phyloP scores from a whole-genome alignment of 2,888 invertebrate genomes.

The Creontiades dilutus region DNA sequence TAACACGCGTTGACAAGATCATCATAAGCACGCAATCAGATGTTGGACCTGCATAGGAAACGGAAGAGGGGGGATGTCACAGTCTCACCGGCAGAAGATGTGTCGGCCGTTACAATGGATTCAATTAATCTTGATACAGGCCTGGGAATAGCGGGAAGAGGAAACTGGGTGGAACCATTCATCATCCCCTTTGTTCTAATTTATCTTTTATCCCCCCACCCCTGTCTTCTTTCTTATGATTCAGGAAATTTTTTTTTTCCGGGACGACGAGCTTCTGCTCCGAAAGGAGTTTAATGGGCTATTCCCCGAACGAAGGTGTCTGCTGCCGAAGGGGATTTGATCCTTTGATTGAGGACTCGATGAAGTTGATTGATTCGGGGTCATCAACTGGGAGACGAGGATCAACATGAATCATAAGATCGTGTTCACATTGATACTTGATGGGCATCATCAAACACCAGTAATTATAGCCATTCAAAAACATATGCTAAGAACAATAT shows the following conservation, averaged over 20 bases:
- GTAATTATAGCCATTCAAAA: too few relatives aligned
- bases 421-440: too few relatives aligned
- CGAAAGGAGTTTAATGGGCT: too few relatives aligned
- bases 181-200: conserved; percentile 38
- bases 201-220: background rate
- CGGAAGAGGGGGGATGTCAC: background rate
- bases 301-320: too few relatives aligned
- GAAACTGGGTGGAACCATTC: background rate
- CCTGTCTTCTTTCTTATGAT: background rate
- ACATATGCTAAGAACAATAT: too few relatives aligned
- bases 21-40: conserved; percentile 16
- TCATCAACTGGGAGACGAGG: too few relatives aligned
- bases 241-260: background rate
- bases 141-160: background rate
- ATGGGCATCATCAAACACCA: too few relatives aligned
- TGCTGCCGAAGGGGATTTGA: too few relatives aligned
- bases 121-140: conserved; percentile 36
- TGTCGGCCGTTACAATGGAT: background rate
- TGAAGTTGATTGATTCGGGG: too few relatives aligned
- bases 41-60: background rate
- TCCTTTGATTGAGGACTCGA: too few relatives aligned
- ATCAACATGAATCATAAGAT: too few relatives aligned
- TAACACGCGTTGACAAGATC: conserved; percentile 25
- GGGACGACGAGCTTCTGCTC: too few relatives aligned
- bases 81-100: background rate